Evolutionary conservation across 2,888 invertebrate species (phyloP).

Genomic region (Drosophila kambysellisi): DNA sequence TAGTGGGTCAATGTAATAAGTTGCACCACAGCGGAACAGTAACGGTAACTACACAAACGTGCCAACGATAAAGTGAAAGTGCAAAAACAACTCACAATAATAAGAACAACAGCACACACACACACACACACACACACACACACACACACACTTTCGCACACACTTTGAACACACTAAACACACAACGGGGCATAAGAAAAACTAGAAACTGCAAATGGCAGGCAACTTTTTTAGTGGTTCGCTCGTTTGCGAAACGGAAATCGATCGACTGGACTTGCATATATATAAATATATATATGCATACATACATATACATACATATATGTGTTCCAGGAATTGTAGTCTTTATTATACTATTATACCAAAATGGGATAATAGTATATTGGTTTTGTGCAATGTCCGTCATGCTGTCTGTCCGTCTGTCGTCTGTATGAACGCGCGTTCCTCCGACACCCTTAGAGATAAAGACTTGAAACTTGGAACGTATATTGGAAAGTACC

Average conservation of each 20-base stretch:
- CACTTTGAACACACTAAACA: constrained; percentile 1
- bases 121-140: constrained; percentile 4
- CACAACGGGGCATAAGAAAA: constrained; percentile 19
- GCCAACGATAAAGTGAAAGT: constrained; percentile 62
- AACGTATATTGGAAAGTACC: too few species aligned
- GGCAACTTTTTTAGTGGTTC: constrained; percentile 61
- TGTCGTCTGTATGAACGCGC: too few species aligned
- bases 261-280: constrained; percentile 62
- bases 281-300: not conserved
- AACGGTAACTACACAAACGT: constrained; percentile 65
- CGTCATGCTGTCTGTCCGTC: too few species aligned
- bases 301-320: not conserved
- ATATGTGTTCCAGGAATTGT: constrained; percentile 32
- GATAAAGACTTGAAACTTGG: too few species aligned
- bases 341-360: too few species aligned
- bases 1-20: constrained; percentile 79
- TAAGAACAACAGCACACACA: constrained; percentile 26
- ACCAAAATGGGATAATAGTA: too few species aligned
- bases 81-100: constrained; percentile 40
- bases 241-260: constrained; percentile 73
- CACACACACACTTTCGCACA: not conserved
- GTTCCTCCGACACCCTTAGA: too few species aligned
- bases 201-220: constrained; percentile 52
- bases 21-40: constrained; percentile 58
- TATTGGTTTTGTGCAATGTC: too few species aligned